Percentiles rank a stretch among this genome's conserved stretches.
Evolutionary conservation across 1,140 invertebrate genomes (phyloP).

Genomic region (Gryon sp.): DNA sequence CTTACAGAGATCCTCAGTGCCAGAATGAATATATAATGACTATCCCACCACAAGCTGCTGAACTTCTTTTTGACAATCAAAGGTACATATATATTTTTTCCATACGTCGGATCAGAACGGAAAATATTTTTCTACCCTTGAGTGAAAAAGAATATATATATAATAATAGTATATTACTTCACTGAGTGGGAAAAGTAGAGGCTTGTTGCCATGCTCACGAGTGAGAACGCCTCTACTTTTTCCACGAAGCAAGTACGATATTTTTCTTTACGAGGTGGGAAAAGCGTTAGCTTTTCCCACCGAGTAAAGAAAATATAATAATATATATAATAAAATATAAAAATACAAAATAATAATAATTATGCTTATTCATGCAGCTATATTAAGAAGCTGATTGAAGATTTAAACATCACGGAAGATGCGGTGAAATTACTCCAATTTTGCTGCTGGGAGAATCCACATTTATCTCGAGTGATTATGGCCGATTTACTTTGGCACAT

Average conservation of each 20-base stretch:
- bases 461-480: slow-evolving; percentile 92
- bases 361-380: slow-evolving; percentile 82
- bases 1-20: slow-evolving; percentile 86
- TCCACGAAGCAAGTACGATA: too few species aligned
- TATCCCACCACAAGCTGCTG: slow-evolving; percentile 87
- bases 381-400: slow-evolving; percentile 97
- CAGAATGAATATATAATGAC: slow-evolving; percentile 86
- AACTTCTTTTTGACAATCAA: slow-evolving; percentile 89
- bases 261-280: too few species aligned
- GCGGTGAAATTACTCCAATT: slow-evolving; percentile 93
- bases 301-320: too few species aligned
- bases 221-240: too few species aligned
- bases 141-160: too few species aligned
- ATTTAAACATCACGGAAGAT: slow-evolving; percentile 94
- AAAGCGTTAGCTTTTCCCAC: too few species aligned
- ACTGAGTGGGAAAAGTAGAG: too few species aligned
- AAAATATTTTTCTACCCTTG: slow-evolving; percentile 22
- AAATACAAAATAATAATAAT: too few species aligned
- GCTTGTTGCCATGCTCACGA: too few species aligned
- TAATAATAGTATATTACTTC: too few species aligned
- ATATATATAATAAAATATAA: too few species aligned
- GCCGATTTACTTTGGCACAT: slow-evolving; percentile 96
- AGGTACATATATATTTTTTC: slow-evolving; percentile 76
- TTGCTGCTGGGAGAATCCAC: slow-evolving; percentile 97
- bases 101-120: too few species aligned